Evolutionary conservation across 2,113 vertebrate species (phyloP).

Genomic region (Gymnarchus niloticus): DNA sequence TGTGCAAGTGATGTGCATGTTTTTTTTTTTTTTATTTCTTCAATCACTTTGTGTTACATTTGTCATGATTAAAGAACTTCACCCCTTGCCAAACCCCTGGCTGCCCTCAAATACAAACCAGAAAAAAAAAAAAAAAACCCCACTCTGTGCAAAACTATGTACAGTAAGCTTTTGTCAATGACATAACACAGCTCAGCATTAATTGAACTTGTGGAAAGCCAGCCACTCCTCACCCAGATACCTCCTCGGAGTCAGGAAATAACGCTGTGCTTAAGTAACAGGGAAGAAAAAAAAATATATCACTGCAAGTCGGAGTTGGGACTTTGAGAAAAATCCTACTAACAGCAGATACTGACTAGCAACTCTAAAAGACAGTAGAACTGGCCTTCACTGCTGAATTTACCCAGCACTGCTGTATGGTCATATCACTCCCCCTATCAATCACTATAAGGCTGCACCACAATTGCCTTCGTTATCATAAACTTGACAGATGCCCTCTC

Average conservation of each 20-base stretch:
- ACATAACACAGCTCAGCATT: neutral
- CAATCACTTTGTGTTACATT: conserved; percentile 47
- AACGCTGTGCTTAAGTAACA: neutral
- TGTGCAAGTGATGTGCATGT: conserved; percentile 58
- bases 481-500: neutral
- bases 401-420: neutral
- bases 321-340: neutral
- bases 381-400: neutral
- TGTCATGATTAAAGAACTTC: conserved; percentile 39
- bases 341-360: neutral
- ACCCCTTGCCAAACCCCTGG: conserved; percentile 51
- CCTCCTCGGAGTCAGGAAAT: neutral
- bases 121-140: conserved; percentile 4
- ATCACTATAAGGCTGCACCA: neutral
- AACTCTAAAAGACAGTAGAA: neutral
- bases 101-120: conserved; percentile 15
- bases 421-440: neutral
- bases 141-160: conserved; percentile 3
- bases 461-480: neutral
- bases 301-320: neutral
- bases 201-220: neutral
- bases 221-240: no score
- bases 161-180: neutral
- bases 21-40: conserved; percentile 25
- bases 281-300: neutral